These are phyloP conservation scores for Agrenia bidenticulata DNA, from an alignment of 2,888 invertebrate species.

Conservation along the genomic window DNA sequence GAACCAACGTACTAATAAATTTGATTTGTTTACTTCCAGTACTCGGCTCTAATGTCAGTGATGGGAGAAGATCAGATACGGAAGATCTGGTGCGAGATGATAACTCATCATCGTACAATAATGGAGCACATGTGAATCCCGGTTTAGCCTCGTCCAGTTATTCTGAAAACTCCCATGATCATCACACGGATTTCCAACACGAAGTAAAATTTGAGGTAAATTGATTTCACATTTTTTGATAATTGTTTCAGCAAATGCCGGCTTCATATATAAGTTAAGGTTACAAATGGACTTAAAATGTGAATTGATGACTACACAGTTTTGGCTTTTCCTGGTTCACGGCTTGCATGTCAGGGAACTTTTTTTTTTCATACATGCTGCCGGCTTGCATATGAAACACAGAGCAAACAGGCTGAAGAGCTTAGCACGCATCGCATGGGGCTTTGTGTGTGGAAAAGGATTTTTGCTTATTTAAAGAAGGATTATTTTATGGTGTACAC, in stretches of 20 bases:
- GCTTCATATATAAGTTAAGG: no score
- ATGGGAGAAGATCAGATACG: slow-evolving; percentile 68
- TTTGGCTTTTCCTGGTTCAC: no score
- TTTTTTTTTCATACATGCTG: no score
- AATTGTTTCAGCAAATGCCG: no score
- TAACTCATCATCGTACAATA: slow-evolving; percentile 50
- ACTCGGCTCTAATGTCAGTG: slow-evolving; percentile 59
- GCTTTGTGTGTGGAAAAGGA: slow-evolving; percentile 4
- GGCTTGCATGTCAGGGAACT: no score
- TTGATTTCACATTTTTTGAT: no score
- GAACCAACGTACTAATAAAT: neutral
- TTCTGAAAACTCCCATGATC: slow-evolving; percentile 52
- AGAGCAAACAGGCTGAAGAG: neutral
- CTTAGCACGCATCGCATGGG: neutral
- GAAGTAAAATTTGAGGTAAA: slow-evolving; percentile 59
- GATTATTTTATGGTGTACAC: slow-evolving; percentile 1
- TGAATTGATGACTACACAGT: no score
- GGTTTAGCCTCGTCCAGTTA: slow-evolving; percentile 45
- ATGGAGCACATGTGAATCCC: slow-evolving; percentile 51
- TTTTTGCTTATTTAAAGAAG: slow-evolving; percentile 4
- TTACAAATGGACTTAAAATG: no score
- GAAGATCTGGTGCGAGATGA: slow-evolving; percentile 65
- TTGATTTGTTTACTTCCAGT: slow-evolving; percentile 58
- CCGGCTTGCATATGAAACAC: no score
- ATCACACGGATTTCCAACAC: slow-evolving; percentile 25